Evolutionary conservation across 2,888 invertebrate genomes (phyloP), one percentile per base, ranked within the genome.

Genomic region (Sminthurides aquaticus): DNA sequence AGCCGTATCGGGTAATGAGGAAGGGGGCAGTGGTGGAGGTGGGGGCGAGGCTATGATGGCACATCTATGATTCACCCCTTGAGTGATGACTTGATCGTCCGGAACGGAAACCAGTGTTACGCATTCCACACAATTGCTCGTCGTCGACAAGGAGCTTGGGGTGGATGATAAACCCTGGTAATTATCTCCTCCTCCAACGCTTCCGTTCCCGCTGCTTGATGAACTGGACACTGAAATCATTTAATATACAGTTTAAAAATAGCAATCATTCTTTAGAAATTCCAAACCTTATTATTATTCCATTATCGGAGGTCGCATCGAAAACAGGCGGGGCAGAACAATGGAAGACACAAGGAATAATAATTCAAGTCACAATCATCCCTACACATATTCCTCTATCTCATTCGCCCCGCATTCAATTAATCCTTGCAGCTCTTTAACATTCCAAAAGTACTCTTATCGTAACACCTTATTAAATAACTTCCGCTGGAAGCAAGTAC

Each of bases 101-200:
- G 74, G 74, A 2, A 74, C 74, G 20, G 71, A 71, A 0, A 74
- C 74, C 3, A 74, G 49, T 1, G 74, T 74, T 2, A 74, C 73
- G 62, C 73, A 74, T n/a, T 74, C 74, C 20, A 73, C 67, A 61
- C 74, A 74, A 15, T 64, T 60, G 25, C 54, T 22, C 1, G 22
- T 26, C 18, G 24, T 20, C 20, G 34, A 20, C n/a, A 29, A 20
- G 24, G 48, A 48, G n/a, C 24, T 49, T n/a, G 56, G 15, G 18
- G 49, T 34, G n/a, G 63, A 29, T n/a, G 52, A 64, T 29, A 60
- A 34, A 3, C 26, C n/a, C 2, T 27, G 49, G 48, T 49, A 62
- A 2, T 26, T 18, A 20, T 64, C 55, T 8, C 49, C 54, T 1
- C 54, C 60, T 2, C 56, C 55, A 20, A 57, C 57, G 49, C 58